Evolutionary conservation across 1,140 invertebrate species (phyloP).

Genomic region (Drosophila fuyamai): DNA sequence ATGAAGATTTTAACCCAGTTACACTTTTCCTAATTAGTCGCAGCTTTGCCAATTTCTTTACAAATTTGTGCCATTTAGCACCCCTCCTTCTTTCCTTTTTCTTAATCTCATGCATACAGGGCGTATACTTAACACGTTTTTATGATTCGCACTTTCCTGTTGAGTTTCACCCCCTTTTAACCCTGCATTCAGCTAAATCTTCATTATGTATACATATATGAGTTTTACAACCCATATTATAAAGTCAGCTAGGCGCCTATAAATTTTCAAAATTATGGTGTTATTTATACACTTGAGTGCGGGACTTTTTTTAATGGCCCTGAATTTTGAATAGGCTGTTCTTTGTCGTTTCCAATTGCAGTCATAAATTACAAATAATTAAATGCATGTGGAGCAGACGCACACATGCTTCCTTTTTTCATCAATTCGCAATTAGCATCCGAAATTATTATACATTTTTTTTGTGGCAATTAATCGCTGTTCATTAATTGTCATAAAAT

Average conservation of each 20-base stretch:
- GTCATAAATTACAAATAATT: slow-evolving; percentile 72
- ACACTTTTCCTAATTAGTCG: slow-evolving; percentile 53
- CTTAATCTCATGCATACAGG: slow-evolving; percentile 33
- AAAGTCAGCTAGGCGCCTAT: slow-evolving; percentile 17
- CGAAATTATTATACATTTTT: slow-evolving; percentile 20
- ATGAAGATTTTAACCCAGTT: slow-evolving; percentile 45
- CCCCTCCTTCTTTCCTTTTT: neutral
- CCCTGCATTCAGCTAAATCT: neutral
- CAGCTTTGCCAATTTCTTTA: slow-evolving; percentile 52
- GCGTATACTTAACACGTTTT: slow-evolving; percentile 54
- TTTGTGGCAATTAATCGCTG: slow-evolving; percentile 13
- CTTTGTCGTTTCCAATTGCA: slow-evolving; percentile 43
- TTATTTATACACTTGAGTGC: slow-evolving; percentile 8
- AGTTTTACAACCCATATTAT: slow-evolving; percentile 6
- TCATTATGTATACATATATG: neutral
- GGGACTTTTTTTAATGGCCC: slow-evolving; percentile 2
- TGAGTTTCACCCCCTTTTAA: slow-evolving; percentile 10
- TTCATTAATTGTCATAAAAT: slow-evolving; percentile 26
- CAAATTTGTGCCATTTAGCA: slow-evolving; percentile 49
- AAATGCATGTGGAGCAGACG: slow-evolving; percentile 62
- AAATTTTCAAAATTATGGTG: slow-evolving; percentile 14
- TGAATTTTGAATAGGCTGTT: slow-evolving; percentile 5
- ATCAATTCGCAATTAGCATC: slow-evolving; percentile 48
- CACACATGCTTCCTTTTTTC: slow-evolving; percentile 32
- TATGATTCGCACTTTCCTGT: slow-evolving; percentile 46